Base-by-base conservation (phyloP, 1,140 invertebrate genomes). In the Helicoverpa armigera region DNA sequence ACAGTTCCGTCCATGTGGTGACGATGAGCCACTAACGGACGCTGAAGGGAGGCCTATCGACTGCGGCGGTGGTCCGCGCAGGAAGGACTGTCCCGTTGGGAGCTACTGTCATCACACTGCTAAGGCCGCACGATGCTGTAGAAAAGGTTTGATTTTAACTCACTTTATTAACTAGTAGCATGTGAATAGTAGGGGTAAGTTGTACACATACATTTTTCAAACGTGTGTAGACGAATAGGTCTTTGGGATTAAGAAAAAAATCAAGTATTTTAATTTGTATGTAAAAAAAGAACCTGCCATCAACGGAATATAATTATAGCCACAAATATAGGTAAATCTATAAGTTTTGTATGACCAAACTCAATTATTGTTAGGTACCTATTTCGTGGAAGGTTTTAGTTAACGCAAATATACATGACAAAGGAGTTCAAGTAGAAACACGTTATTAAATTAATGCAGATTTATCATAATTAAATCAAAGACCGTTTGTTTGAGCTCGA, bases 71-170 rank as follows among this genome's bases (percentile, higher is more conserved):
- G 97, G 97, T 0, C 96, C 96, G 1, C 96, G 96, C 79, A 95
- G 97, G 14, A 96, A 97, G 88, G 97, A 97, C 85, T 99, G 98
- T 89, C 98, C 98, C 0, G 95, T 96, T 14, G 97, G 97, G 74
- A 97, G 96, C 88, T 98, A 98, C 88, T 98, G 98, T 89, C 98
- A 98, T 94, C 97, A 97, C 86, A 98, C 97, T 0, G 95, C 96
- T 18, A 96, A 97, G 86, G 98, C 98, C 87, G 97, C 98, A 48
- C 96, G 97, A 18, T 98, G 98, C 89, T 98, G 98, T 88, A 96
- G 95, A 82, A 98, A 98, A 97, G 96, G 97, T 97, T 43, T 43
- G 35, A 95, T 80, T 10, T 67, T 48, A 23, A 23, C 13, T 48
- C 50, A 18, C 14, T 48, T 69, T 23, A 0, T 12, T 43, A 2